Evolutionary conservation across 2,113 vertebrate genomes (phyloP).

Genomic region (Thermophis baileyi): DNA sequence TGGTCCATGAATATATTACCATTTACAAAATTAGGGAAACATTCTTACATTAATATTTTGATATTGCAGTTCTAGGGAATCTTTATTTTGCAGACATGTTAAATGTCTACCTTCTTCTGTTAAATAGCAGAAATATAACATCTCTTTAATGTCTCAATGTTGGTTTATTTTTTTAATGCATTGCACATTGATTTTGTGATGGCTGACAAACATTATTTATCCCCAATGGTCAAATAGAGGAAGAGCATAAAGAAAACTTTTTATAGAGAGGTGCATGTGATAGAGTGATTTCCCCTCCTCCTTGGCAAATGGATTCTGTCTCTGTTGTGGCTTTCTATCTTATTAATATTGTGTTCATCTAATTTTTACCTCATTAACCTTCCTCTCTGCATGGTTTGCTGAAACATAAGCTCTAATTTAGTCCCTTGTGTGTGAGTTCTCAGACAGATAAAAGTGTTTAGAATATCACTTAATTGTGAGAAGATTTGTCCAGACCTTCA

Average conservation of each 20-base stretch:
- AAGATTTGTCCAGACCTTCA: conserved; percentile 56
- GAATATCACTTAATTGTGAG: conserved; percentile 60
- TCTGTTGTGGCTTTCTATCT: conserved; percentile 37
- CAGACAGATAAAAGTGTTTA: conserved; percentile 47
- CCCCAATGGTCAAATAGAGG: not conserved
- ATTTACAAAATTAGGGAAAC: not conserved
- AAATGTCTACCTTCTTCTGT: not conserved
- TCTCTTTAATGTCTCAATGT: not conserved
- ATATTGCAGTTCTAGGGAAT: not conserved
- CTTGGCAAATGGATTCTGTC: not conserved
- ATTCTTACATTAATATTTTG: not conserved
- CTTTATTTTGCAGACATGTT: conserved; percentile 15
- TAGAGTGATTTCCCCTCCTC: conserved; percentile 6
- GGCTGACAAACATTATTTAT: not conserved
- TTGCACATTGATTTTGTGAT: conserved; percentile 25
- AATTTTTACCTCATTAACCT: conserved; percentile 63
- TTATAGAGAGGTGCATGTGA: not conserved
- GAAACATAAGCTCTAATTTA: conserved; percentile 61
- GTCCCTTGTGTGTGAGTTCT: conserved; percentile 45
- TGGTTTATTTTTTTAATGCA: not conserved
- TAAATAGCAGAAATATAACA: not conserved
- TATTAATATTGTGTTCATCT: conserved; percentile 38
- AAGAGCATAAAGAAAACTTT: not conserved
- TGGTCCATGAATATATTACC: not conserved
- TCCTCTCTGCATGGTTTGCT: conserved; percentile 44